Percentiles rank a stretch among this genome's conserved stretches.
Evolutionary conservation across 2,113 vertebrate species (phyloP).

Genomic region (Miniopterus natalensis): DNA sequence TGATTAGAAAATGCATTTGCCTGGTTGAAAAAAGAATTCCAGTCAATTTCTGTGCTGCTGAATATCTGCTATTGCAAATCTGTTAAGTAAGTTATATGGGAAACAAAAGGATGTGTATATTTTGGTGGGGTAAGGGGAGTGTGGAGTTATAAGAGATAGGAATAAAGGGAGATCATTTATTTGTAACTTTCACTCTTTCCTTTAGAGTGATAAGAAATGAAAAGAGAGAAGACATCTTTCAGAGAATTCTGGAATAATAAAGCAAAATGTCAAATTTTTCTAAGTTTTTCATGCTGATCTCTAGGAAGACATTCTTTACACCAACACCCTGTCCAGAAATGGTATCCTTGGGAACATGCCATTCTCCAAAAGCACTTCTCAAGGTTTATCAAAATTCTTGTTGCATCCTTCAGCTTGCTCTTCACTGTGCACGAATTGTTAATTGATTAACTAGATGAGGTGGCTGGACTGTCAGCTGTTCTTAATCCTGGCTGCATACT

Average conservation of each 20-base stretch:
- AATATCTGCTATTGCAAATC: conserved; percentile 27
- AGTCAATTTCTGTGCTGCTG: neutral
- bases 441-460: neutral
- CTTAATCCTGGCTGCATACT: neutral
- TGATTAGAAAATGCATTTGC: conserved; percentile 47
- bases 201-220: neutral
- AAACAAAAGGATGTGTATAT: neutral
- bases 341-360: neutral
- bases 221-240: neutral
- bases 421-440: neutral
- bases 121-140: neutral
- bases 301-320: neutral
- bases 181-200: neutral
- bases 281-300: neutral
- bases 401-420: neutral
- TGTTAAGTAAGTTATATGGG: neutral
- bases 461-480: neutral
- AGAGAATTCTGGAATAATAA: neutral
- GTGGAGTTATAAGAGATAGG: neutral
- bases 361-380: neutral
- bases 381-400: neutral
- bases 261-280: neutral
- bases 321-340: neutral
- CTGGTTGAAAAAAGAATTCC: neutral
- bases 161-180: neutral